Evolutionary conservation across 2,888 invertebrate species (phyloP).

Genomic region (Baronia brevicornis): DNA sequence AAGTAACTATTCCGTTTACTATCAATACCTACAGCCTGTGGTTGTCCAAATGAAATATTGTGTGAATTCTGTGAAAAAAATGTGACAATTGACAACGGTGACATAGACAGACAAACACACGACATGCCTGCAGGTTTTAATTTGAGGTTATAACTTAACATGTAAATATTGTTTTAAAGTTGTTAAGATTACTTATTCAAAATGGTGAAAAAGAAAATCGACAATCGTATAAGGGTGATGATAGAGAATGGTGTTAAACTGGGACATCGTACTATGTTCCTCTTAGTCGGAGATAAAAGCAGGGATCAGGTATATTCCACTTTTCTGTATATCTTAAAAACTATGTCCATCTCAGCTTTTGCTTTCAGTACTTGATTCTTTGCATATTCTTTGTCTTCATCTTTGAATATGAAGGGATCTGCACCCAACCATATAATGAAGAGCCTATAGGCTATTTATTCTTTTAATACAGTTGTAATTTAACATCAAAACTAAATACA

Average conservation of each 20-base stretch:
- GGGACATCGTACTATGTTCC: constrained; percentile 95
- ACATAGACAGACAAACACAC: too few relatives aligned
- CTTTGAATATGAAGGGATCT: too few relatives aligned
- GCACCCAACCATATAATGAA: too few relatives aligned
- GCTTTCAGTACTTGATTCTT: not conserved
- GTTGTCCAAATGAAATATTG: too few relatives aligned
- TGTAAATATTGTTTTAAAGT: constrained; percentile 9
- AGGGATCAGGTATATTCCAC: constrained; percentile 87
- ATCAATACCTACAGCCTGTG: too few relatives aligned
- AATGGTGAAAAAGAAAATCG: constrained; percentile 96
- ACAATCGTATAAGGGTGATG: constrained; percentile 94
- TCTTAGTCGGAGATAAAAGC: constrained; percentile 96
- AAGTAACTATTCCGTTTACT: too few relatives aligned
- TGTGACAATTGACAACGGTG: too few relatives aligned
- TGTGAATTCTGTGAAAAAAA: too few relatives aligned
- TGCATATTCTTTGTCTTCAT: too few relatives aligned
- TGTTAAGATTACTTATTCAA: constrained; percentile 33
- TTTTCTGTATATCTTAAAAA: constrained; percentile 1
- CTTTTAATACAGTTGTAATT: too few relatives aligned
- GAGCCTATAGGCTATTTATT: too few relatives aligned
- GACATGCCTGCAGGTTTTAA: constrained; percentile 16
- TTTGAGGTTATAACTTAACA: not conserved
- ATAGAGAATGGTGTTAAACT: constrained; percentile 97
- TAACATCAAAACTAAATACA: too few relatives aligned
- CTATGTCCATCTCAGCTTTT: not conserved